Evolutionary conservation across 2,113 vertebrate genomes (phyloP), one percentile per base, ranked within the genome.

Genomic region (human): DNA sequence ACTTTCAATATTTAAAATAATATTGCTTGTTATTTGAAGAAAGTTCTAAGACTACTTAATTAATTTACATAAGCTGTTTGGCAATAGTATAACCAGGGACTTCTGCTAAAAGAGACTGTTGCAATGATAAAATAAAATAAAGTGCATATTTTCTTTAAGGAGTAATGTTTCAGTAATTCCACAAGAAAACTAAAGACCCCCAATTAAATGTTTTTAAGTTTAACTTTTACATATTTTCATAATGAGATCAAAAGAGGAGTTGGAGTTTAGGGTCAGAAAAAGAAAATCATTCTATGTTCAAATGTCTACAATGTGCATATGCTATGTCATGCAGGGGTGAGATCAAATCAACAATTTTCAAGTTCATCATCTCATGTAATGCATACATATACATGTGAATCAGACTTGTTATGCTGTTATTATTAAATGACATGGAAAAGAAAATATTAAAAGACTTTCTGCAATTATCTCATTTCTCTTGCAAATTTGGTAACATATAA

Each of bases 201-300:
- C 52, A 89, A 40, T 2, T 87, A 93, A 82, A 73, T 75, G 8
- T 48, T 73, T 81, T 57, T 70, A 79, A 3, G 45, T 75, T 96
- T 90, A 93, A 66, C 6, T 94, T 91, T 76, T 55, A 70, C 38
- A 82, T 84, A 78, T 92, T 94, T 96, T 93, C 38, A 80, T 22
- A 72, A 75, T 59, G 14, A 92, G 40, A 83, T 90, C 86, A 78
- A 90, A n/a, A 48, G 3, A 55, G 4, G 3, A 8, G 9, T 17
- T 45, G 23, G 6, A 25, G 5, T 14, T 27, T 55, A n/a, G 25
- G 22, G 61, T 43, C 30, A 64, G 18, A 14, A 22, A 85, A 90
- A 75, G 22, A 68, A 38, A 40, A 38, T 40, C 2, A 4, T 40
- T 55, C 55, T 52, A 2, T 76, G 12, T 70, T 80, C 40, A 27